A percentile compares a stretch with the other conserved stretches of the same genome.
Evolutionary conservation across 2,113 vertebrate genomes (phyloP).

Genomic region (Archocentrus centrarchus): DNA sequence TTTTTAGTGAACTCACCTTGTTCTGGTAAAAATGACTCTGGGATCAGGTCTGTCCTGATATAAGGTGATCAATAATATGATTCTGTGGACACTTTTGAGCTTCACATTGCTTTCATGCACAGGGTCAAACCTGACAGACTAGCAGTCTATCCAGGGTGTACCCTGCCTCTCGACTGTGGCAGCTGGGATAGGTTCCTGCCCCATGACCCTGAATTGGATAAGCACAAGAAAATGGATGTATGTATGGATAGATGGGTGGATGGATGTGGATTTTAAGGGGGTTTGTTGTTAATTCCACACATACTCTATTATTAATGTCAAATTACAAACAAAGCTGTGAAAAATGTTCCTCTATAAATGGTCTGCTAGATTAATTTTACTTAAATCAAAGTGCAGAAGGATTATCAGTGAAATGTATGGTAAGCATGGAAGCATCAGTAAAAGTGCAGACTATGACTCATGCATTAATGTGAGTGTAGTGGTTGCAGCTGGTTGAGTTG

Average conservation of each 20-base stretch:
- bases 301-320: not conserved
- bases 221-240: not conserved
- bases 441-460: not conserved
- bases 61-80: too few relatives aligned
- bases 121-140: not conserved
- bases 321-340: not conserved
- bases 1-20: not conserved
- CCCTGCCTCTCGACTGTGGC: not conserved
- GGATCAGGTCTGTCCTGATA: slow-evolving; percentile 12
- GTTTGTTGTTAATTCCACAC: not conserved
- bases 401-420: not conserved
- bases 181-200: not conserved
- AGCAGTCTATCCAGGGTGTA: not conserved
- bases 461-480: not conserved
- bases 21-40: not conserved
- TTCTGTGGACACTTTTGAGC: slow-evolving; percentile 20
- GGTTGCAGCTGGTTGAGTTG: not conserved
- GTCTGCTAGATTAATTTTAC: too few relatives aligned
- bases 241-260: not conserved
- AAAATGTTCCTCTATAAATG: too few relatives aligned
- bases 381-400: not conserved
- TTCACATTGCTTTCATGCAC: slow-evolving; percentile 17
- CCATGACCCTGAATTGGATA: not conserved
- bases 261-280: not conserved
- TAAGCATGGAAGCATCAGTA: not conserved